phyloP scores from a whole-genome alignment of 2,797 vertebrate genomes.

The Anguilla obscura region DNA sequence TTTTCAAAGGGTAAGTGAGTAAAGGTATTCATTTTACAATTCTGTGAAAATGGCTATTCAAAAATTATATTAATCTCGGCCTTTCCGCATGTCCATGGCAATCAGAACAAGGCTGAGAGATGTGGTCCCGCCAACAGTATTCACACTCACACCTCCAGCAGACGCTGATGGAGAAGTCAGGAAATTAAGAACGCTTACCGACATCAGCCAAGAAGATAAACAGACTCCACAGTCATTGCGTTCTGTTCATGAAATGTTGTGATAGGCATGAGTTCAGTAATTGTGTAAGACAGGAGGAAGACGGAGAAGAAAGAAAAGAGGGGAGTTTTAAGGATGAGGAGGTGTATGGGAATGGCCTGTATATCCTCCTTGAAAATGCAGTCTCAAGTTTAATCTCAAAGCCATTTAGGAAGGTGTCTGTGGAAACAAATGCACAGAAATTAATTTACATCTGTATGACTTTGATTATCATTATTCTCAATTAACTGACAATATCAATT shows the following conservation, averaged over 20 bases:
- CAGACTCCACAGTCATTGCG: neutral
- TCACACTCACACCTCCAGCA: neutral
- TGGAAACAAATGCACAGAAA: neutral
- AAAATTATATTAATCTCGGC: neutral
- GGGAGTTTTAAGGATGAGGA: neutral
- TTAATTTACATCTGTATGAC: neutral
- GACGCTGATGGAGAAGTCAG: neutral
- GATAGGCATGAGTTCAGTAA: neutral
- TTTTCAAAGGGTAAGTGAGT: neutral
- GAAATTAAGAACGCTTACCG: conserved; percentile 12
- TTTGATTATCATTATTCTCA: neutral
- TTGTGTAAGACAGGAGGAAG: neutral
- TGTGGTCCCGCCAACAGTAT: neutral
- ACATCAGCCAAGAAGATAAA: neutral
- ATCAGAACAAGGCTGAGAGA: neutral
- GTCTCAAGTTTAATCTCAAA: neutral
- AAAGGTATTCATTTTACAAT: neutral
- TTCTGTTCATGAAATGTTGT: neutral
- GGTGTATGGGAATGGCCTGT: neutral
- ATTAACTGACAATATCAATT: neutral
- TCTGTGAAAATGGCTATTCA: neutral
- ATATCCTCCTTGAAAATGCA: neutral
- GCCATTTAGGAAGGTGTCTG: neutral
- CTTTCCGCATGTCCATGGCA: neutral
- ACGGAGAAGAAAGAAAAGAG: neutral